phyloP scores from a whole-genome alignment of 2,888 invertebrate species.

The Sinopyrophorus schimmeli region DNA sequence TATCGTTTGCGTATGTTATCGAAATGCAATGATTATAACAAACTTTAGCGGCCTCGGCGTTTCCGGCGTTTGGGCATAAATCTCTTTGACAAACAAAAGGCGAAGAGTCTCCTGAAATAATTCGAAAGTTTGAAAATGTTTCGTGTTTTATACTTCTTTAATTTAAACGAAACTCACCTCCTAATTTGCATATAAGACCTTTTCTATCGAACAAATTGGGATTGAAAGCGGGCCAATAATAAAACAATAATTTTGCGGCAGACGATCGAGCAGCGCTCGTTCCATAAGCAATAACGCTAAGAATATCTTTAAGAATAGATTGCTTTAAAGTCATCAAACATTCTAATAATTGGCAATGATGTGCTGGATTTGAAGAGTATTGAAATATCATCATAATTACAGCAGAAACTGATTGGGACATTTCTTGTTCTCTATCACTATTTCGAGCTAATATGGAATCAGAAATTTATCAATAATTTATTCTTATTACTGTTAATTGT shows the following conservation, averaged over 20 bases:
- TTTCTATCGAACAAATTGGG: constrained; percentile 90
- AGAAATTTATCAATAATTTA: background rate
- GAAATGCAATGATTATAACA: constrained; percentile 93
- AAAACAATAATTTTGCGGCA: constrained; percentile 94
- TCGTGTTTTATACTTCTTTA: background rate
- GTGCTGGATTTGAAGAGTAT: constrained; percentile 91
- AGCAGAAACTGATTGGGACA: constrained; percentile 85
- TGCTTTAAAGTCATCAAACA: constrained; percentile 93
- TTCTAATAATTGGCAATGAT: constrained; percentile 95
- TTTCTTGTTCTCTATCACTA: constrained; percentile 74
- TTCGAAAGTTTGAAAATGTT: background rate
- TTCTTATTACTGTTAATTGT: constrained; percentile 6
- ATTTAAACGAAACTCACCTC: constrained; percentile 64
- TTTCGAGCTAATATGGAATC: constrained; percentile 62
- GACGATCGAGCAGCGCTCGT: constrained; percentile 92
- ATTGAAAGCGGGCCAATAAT: constrained; percentile 99
- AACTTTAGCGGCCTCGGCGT: constrained; percentile 88
- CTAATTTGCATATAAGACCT: constrained; percentile 83
- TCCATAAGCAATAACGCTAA: constrained; percentile 96
- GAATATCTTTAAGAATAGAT: constrained; percentile 87
- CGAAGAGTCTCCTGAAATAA: constrained; percentile 68
- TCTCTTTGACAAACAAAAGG: constrained; percentile 89
- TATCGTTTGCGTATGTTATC: constrained; percentile 81
- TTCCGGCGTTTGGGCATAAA: constrained; percentile 85
- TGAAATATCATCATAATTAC: constrained; percentile 98